A percentile compares a stretch with the other conserved stretches of the same genome.
These are phyloP conservation scores for Ctenochaetus hawaiiensis DNA, from an alignment of 2,797 vertebrate genomes.

Conservation along the genomic window DNA sequence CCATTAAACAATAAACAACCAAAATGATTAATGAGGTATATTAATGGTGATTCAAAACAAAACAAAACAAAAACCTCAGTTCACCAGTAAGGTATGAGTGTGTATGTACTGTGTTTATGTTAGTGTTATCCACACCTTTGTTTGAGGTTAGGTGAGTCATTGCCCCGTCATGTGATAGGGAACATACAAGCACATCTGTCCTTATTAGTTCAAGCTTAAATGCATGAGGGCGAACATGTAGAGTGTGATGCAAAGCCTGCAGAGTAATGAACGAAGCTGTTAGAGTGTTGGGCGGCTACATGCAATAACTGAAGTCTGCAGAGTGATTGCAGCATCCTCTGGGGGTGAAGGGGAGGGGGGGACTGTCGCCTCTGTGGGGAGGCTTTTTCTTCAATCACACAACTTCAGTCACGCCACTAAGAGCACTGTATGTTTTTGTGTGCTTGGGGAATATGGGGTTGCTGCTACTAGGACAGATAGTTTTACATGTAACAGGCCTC, in stretches of 20 bases:
- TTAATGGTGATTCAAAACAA: slow-evolving; percentile 62
- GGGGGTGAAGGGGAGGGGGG: not conserved
- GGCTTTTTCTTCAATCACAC: slow-evolving; percentile 48
- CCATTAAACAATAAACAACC: slow-evolving; percentile 53
- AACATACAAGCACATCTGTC: slow-evolving; percentile 35
- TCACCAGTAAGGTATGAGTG: slow-evolving; percentile 44
- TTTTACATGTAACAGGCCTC: slow-evolving; percentile 27
- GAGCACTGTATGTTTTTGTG: slow-evolving; percentile 26
- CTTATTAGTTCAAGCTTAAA: slow-evolving; percentile 36
- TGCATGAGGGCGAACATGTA: slow-evolving; percentile 14
- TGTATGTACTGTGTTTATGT: slow-evolving; percentile 21
- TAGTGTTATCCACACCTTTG: slow-evolving; percentile 39
- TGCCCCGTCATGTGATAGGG: slow-evolving; percentile 48
- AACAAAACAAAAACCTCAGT: slow-evolving; percentile 31
- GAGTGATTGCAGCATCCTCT: slow-evolving; percentile 34
- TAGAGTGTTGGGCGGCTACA: slow-evolving; percentile 55
- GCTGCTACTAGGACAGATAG: slow-evolving; percentile 13
- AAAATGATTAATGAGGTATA: slow-evolving; percentile 76
- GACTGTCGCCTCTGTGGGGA: slow-evolving; percentile 19
- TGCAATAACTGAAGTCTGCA: slow-evolving; percentile 47
- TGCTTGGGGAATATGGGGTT: slow-evolving; percentile 9
- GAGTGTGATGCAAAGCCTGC: slow-evolving; percentile 32
- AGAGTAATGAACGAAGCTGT: slow-evolving; percentile 54
- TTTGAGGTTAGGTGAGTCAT: slow-evolving; percentile 63
- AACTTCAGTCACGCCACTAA: slow-evolving; percentile 49